Evolutionary conservation across 2,888 invertebrate species (phyloP).

Genomic region (Leptopilina myrica): DNA sequence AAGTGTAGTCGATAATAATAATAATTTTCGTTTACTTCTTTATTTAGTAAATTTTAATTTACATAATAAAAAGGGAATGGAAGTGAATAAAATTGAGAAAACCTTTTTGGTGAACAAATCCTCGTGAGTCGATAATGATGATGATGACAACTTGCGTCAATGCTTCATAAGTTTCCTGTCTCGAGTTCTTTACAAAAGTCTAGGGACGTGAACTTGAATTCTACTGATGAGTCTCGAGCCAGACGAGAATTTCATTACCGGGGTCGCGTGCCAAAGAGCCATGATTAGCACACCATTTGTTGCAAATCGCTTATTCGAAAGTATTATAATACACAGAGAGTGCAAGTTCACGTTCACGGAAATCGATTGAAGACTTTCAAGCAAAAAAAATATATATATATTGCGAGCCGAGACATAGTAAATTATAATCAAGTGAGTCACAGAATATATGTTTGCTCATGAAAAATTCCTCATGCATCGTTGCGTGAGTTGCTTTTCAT

Average conservation of each 20-base stretch:
- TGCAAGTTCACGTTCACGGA: not conserved
- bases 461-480: not conserved
- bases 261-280: conserved; percentile 61
- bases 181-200: not conserved
- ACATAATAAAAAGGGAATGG: too few relatives aligned
- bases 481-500: not conserved
- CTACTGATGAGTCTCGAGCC: conserved; percentile 46
- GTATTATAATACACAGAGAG: not conserved
- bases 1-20: too few relatives aligned
- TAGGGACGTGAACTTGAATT: conserved; percentile 50
- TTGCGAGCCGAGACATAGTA: not conserved
- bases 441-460: not conserved
- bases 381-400: not conserved
- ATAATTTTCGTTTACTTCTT: too few relatives aligned
- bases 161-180: not conserved
- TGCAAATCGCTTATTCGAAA: not conserved
- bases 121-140: not conserved
- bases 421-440: not conserved
- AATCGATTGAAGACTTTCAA: conserved; percentile 8
- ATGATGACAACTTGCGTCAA: not conserved
- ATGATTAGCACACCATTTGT: conserved; percentile 58
- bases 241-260: conserved; percentile 59
- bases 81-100: not conserved
- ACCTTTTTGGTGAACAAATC: not conserved
- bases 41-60: too few relatives aligned